Evolutionary conservation across 2,888 invertebrate genomes (phyloP).

Genomic region (Leptodirus hochenwartii): DNA sequence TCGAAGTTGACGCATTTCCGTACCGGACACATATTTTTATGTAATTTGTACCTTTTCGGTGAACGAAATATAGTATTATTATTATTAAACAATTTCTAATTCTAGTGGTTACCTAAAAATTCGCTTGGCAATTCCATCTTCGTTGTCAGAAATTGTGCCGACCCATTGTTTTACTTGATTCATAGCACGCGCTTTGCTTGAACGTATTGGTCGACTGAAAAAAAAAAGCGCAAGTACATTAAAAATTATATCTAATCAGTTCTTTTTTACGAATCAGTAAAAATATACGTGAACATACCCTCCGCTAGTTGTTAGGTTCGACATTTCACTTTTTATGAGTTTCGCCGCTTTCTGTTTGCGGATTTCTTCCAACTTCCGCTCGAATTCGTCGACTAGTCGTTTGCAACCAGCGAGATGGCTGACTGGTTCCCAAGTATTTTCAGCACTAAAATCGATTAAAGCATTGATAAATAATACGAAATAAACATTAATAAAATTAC

Average conservation of each 20-base stretch:
- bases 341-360: too few species aligned
- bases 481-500: constrained; percentile 24
- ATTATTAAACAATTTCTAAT: too few species aligned
- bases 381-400: constrained; percentile 60
- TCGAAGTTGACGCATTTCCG: too few species aligned
- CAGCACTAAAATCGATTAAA: constrained; percentile 33
- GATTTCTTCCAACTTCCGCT: constrained; percentile 56
- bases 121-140: constrained; percentile 19
- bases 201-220: constrained; percentile 45
- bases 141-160: constrained; percentile 41
- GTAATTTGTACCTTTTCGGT: too few species aligned
- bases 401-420: constrained; percentile 60
- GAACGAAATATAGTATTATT: too few species aligned
- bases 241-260: not conserved
- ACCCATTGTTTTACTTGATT: constrained; percentile 77
- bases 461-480: constrained; percentile 3
- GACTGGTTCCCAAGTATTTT: constrained; percentile 73
- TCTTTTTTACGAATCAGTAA: constrained; percentile 2
- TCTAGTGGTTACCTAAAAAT: constrained; percentile 15
- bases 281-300: too few species aligned
- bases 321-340: constrained; percentile 8
- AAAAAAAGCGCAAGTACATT: constrained; percentile 3
- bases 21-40: too few species aligned
- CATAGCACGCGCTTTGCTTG: constrained; percentile 65
- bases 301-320: constrained; percentile 8